A percentile compares a stretch with the other conserved stretches of the same genome.
Evolutionary conservation across 1,140 invertebrate species (phyloP).

Genomic region (Temnothorax curvispinosus): DNA sequence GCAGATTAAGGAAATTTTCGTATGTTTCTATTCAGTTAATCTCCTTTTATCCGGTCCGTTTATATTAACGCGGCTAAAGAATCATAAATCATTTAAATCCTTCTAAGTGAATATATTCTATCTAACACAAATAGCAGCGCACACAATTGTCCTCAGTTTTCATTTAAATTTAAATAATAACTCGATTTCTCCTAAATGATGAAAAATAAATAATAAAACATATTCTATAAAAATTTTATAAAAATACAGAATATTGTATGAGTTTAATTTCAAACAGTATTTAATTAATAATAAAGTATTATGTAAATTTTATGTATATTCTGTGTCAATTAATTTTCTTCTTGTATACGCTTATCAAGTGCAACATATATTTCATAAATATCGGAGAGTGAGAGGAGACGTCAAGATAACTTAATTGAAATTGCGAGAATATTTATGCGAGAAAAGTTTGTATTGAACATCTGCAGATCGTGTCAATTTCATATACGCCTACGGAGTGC

Average conservation of each 20-base stretch:
- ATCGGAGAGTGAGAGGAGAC: neutral
- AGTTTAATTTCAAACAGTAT: slow-evolving; percentile 4
- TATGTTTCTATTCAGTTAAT: slow-evolving; percentile 28
- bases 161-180: neutral
- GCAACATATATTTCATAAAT: neutral
- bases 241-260: neutral
- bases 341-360: neutral
- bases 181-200: neutral
- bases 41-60: neutral
- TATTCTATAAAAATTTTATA: neutral
- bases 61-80: neutral
- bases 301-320: neutral
- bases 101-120: neutral
- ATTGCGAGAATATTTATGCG: neutral
- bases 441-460: neutral
- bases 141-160: neutral
- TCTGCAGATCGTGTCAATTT: neutral
- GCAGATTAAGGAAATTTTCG: slow-evolving; percentile 59
- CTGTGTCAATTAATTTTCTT: neutral
- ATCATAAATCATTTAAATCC: neutral
- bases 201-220: neutral
- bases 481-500: neutral
- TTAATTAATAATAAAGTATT: neutral
- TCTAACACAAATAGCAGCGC: neutral
- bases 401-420: neutral